Evolutionary conservation across 2,888 invertebrate genomes (phyloP), one percentile per base, ranked within the genome.

Genomic region (Phorcus lineatus): DNA sequence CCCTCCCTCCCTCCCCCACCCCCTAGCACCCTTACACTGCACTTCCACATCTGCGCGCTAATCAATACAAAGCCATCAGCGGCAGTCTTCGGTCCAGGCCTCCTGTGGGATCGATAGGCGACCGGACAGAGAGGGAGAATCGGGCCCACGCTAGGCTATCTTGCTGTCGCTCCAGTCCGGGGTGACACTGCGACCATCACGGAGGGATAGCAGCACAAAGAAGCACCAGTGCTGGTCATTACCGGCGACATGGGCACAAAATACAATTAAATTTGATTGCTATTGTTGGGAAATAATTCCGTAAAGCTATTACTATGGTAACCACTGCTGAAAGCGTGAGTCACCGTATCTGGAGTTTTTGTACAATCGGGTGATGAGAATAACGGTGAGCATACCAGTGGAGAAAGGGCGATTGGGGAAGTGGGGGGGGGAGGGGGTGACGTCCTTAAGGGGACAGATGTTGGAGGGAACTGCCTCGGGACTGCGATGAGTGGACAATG

Each of bases 211-310:
- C 13, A 4, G 47, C 47, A 47, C 47, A 47, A 47, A 47, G 47
- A 47, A 47, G 47, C 47, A 13, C 70, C 36, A n/a, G 19, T n/a
- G 28, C 70, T 70, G 70, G 28, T 36, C 70, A 70, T 70, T n/a
- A 70, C 36, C 19, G 70, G 40, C 28, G 40, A 70, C 40, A 70
- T 70, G 70, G 70, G 70, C 70, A 40, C 70, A 36, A 70, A 70
- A 70, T 70, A 70, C 70, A 70, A 70, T 70, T 70, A 70, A 70
- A 70, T 70, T 70, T 70, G 70, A 70, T 70, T 70, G 70, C 70
- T 70, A 70, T 70, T 70, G 70, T 70, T 36, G 19, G 36, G 70
- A 17, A 36, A 70, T 70, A 70, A 70, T 70, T 70, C 70, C 28
- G 70, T 31, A 70, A 11, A 36, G 19, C 36, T 31, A 70, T 70